Evolutionary conservation across 1,140 invertebrate species (phyloP).

Genomic region (Megathymus violae): DNA sequence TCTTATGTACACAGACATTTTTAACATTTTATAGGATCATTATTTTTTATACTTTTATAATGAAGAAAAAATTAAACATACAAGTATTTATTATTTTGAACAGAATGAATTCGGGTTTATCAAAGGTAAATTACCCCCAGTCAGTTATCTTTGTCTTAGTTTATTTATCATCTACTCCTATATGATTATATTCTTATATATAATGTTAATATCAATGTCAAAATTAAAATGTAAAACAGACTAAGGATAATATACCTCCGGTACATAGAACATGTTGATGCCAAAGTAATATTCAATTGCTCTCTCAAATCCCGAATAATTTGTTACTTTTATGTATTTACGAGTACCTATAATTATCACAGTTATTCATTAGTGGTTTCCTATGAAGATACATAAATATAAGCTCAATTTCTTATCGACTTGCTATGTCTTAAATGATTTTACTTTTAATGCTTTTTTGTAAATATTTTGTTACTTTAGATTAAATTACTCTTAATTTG

Average conservation of each 20-base stretch:
- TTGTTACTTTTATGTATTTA: background rate
- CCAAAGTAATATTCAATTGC: conserved; percentile 46
- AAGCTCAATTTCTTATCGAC: background rate
- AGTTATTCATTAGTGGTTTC: background rate
- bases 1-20: background rate
- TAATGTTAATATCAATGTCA: too few relatives aligned
- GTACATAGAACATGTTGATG: conserved; percentile 40
- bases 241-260: background rate
- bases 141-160: too few relatives aligned
- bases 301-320: background rate
- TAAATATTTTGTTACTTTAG: background rate
- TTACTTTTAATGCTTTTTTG: background rate
- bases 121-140: background rate
- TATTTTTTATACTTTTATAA: background rate
- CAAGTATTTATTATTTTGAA: conserved; percentile 52
- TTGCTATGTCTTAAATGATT: background rate
- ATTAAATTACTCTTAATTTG: background rate
- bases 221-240: too few relatives aligned
- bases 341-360: background rate
- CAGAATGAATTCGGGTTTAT: conserved; percentile 8
- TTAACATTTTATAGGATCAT: background rate
- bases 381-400: background rate
- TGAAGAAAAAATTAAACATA: conserved; percentile 28
- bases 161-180: too few relatives aligned
- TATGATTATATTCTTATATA: too few relatives aligned